Evolutionary conservation across 2,797 vertebrate species (phyloP), one percentile per base, ranked within the genome.

Genomic region (Aplochiton taeniatus): DNA sequence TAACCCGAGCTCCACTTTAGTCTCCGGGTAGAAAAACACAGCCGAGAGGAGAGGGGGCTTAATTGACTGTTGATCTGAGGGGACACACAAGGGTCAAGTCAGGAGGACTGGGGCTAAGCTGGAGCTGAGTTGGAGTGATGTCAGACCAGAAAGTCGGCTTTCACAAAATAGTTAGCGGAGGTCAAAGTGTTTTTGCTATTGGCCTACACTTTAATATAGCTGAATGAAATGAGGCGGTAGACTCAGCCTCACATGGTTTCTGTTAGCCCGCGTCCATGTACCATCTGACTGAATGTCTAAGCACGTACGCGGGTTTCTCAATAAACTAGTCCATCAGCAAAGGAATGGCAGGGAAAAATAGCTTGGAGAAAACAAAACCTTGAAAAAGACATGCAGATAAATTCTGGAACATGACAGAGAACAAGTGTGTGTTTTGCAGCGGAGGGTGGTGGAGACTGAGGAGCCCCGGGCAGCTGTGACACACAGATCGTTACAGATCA

Each of bases 1-100:
- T 78, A 71, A 85, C 85, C 81, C 60, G 73, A 84, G 83, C 85
- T 86, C 82, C 74, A 86, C 84, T 88, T 77, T 80, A 61, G 81
- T 88, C 83, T 87, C 63, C 11, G 76, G 67, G 76, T 79, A 73
- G 76, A 87, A 85, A 69, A 73, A 83, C 83, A 61, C 69, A 82
- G 77, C 31, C 3, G 70, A 72, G 66, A 69, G 56, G 75, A 81
- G 79, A 79, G 68, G 80, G 70, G 20, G 63, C 72, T 78, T 88
- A 87, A 90, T 86, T 89, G 88, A 87, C 88, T 85, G 88, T 81
- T 83, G 87, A 90, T 89, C 84, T 86, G 74, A 91, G 88, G 31
- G 31, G 90, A 92, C 90, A 87, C 83, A 74, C 69, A 62, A 62
- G 57, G 88, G 88, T 91, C 85, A 90, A 82, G 75, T 69, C 77